A percentile compares a stretch with the other conserved stretches of the same genome.
Evolutionary conservation across 2,113 vertebrate genomes (phyloP).

Genomic region (Melospiza georgiana): DNA sequence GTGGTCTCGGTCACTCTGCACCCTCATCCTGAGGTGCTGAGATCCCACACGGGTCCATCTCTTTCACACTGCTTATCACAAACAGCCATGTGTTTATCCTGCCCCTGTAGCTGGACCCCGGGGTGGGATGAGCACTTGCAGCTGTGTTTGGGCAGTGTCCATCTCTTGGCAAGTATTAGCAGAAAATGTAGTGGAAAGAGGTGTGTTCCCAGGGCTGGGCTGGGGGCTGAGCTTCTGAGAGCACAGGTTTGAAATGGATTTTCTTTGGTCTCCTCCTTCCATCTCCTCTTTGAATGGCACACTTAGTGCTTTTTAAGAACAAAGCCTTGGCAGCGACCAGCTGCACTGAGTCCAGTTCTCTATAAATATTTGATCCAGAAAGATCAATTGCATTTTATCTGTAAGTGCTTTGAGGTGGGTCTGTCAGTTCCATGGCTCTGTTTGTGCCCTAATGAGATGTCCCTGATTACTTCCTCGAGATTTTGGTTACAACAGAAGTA

Average conservation of each 20-base stretch:
- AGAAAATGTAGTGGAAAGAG: background rate
- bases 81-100: background rate
- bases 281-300: background rate
- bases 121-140: background rate
- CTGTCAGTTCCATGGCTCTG: background rate
- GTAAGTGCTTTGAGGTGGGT: background rate
- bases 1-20: no score
- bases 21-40: no score
- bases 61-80: background rate
- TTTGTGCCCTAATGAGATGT: background rate
- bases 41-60: accelerated
- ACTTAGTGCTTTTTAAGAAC: conserved; percentile 37
- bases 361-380: conserved; percentile 39
- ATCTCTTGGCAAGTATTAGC: background rate
- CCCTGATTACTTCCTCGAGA: background rate
- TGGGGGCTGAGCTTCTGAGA: background rate
- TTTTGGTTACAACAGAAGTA: background rate
- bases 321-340: background rate
- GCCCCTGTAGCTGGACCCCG: background rate
- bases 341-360: background rate
- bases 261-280: background rate
- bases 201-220: background rate
- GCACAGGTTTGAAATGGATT: background rate
- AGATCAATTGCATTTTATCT: background rate
- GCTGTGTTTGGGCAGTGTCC: background rate